Conservation (phyloP, 2,113 vertebrate genomes). For the Clinocottus analis region DNA sequence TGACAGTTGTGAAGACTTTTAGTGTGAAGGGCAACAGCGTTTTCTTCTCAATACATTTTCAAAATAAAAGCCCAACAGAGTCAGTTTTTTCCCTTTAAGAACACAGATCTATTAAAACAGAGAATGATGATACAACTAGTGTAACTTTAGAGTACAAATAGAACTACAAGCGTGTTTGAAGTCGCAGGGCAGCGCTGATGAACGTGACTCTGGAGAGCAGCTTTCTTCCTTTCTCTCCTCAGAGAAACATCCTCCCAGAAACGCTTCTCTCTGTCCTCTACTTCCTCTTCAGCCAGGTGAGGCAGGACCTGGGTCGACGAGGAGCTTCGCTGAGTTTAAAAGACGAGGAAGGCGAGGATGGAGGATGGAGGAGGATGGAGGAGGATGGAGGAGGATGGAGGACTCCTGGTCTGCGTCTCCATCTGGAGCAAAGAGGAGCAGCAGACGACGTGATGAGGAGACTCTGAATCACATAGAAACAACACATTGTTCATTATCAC, state of each 20-base stretch:
- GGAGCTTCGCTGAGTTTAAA: slow-evolving; percentile 25
- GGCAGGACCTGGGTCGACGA: slow-evolving; percentile 61
- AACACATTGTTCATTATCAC: background rate
- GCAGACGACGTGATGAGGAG: background rate
- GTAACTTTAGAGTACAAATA: background rate
- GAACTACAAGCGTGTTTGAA: background rate
- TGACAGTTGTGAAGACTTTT: background rate
- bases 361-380: slow-evolving; percentile 23
- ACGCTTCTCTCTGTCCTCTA: background rate
- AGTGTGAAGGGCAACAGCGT: background rate
- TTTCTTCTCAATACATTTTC: background rate
- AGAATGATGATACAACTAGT: background rate
- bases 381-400: slow-evolving; percentile 27
- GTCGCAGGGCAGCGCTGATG: background rate
- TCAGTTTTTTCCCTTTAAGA: background rate
- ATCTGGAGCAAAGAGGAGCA: slow-evolving; percentile 25
- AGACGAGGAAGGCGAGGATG: background rate
- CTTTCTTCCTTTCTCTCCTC: background rate
- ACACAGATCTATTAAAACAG: slow-evolving; percentile 7
- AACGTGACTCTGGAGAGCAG: slow-evolving; percentile 1
- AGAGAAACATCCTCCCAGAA: background rate
- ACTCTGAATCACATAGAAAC: background rate
- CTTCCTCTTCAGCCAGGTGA: slow-evolving; percentile 73
- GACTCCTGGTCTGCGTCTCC: slow-evolving; percentile 27
- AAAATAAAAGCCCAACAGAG: background rate